Conservation (phyloP, 1,140 invertebrate genomes). For the Ericerus pela region DNA sequence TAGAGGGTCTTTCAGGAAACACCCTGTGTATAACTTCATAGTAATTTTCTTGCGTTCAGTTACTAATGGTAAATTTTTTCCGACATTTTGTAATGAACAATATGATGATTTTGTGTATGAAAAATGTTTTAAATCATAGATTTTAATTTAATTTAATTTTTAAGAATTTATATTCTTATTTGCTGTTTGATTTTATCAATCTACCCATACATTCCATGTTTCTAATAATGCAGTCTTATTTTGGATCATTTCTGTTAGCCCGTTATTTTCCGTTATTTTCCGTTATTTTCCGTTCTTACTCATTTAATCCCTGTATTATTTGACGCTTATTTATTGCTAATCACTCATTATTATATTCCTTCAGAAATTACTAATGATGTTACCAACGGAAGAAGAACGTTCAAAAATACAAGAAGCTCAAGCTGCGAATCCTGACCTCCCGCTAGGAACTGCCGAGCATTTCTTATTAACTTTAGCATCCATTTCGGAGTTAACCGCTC, state of each 20-base stretch:
- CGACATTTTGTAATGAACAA: no score
- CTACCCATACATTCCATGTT: no score
- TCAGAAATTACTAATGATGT: slow-evolving; percentile 89
- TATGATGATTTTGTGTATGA: no score
- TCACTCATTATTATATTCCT: slow-evolving; percentile 19
- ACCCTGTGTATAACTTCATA: no score
- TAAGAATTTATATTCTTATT: no score
- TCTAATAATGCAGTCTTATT: no score
- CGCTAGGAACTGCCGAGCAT: slow-evolving; percentile 93
- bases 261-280: background rate
- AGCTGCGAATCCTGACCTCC: slow-evolving; percentile 83
- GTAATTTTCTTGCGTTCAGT: no score
- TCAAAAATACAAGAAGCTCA: slow-evolving; percentile 91
- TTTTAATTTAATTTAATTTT: no score
- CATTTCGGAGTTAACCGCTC: slow-evolving; percentile 85
- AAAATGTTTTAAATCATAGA: no score
- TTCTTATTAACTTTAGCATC: slow-evolving; percentile 90
- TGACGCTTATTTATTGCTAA: background rate
- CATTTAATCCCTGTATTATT: background rate
- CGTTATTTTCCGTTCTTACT: background rate
- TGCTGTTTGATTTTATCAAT: no score
- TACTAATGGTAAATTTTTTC: no score
- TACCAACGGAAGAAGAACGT: slow-evolving; percentile 93
- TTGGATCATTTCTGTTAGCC: background rate
- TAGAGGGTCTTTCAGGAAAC: no score